Base-by-base conservation (phyloP, 2,888 invertebrate species). In the Hirtodrosophila histrioides region DNA sequence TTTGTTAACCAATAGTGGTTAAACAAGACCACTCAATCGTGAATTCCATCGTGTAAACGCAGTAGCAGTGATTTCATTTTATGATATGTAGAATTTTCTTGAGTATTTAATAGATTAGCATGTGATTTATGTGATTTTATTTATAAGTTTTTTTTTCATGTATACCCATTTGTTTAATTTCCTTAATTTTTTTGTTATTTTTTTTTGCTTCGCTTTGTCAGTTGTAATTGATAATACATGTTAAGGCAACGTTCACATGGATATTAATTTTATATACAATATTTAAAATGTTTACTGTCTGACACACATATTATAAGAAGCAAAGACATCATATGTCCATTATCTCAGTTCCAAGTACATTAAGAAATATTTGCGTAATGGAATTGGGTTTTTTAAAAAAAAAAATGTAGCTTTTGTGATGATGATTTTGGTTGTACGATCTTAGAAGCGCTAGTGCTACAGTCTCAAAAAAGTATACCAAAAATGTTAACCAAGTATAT, bases 41-140 rank as follows among this genome's bases (percentile, higher is more conserved):
- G 9, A 8, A 5, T 2, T 31, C 9, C 31, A 9, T 9, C 31
- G 31, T 7, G 6, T 31, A 9, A 31, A 31, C 31, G 3, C 9
- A 31, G 7, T 8, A 8, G 7, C 9, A 29, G 39, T 27, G 27
- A 43, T 46, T 11, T 35, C 17, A 6, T 23, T 7, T 23, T 23
- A 6, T 40, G 9, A 3, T 11, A 31, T 11, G n/a, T 35, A 9
- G 7, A 7, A 44, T 17, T 9, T 36, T 3, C 33, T 39, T 7
- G 11, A 49, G 24, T 69, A 56, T 56, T 46, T 27, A 31, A 39
- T 44, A 35, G 24, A 41, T 54, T 55, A 37, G 45, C 43, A 41
- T 75, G 63, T 62, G 50, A 57, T 61, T 69, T 54, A 54, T 69
- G 68, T 68, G 68, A 69, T 71, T 58, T 64, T 46, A 44, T 43